These are phyloP conservation scores for Cynodonichthys magdalenae DNA, from an alignment of 2,797 vertebrate species.

Conservation along the genomic window DNA sequence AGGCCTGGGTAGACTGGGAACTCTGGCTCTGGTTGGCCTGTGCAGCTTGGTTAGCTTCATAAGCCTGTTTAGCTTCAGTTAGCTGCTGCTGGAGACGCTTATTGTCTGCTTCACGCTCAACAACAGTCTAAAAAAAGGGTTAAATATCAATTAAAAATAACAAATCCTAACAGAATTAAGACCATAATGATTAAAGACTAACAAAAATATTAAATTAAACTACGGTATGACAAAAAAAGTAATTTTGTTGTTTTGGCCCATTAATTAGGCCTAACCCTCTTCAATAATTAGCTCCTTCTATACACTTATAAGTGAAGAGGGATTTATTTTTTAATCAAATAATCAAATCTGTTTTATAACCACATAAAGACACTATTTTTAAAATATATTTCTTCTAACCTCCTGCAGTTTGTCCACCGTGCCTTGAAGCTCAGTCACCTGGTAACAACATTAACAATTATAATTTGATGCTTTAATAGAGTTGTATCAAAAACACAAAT, in stretches of 20 bases:
- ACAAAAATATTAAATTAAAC: too few relatives aligned
- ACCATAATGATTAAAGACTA: too few relatives aligned
- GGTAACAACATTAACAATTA: slow-evolving; percentile 3
- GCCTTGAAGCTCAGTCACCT: slow-evolving; percentile 83
- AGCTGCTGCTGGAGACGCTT: slow-evolving; percentile 88
- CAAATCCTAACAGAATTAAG: too few relatives aligned
- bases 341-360: background rate
- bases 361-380: background rate
- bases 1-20: slow-evolving; percentile 41
- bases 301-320: too few relatives aligned
- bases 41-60: slow-evolving; percentile 35
- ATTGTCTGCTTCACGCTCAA: slow-evolving; percentile 86
- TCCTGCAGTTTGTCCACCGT: slow-evolving; percentile 86
- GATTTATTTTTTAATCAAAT: too few relatives aligned
- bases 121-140: slow-evolving; percentile 70
- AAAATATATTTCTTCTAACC: slow-evolving; percentile 70
- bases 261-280: too few relatives aligned
- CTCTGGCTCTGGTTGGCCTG: slow-evolving; percentile 47
- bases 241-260: too few relatives aligned
- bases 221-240: too few relatives aligned
- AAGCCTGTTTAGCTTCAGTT: slow-evolving; percentile 60
- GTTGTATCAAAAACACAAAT: background rate
- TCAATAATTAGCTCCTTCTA: too few relatives aligned
- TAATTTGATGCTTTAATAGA: background rate
- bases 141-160: too few relatives aligned